Conservation (phyloP, 2,888 invertebrate species). For the Drosophila paracracens region DNA sequence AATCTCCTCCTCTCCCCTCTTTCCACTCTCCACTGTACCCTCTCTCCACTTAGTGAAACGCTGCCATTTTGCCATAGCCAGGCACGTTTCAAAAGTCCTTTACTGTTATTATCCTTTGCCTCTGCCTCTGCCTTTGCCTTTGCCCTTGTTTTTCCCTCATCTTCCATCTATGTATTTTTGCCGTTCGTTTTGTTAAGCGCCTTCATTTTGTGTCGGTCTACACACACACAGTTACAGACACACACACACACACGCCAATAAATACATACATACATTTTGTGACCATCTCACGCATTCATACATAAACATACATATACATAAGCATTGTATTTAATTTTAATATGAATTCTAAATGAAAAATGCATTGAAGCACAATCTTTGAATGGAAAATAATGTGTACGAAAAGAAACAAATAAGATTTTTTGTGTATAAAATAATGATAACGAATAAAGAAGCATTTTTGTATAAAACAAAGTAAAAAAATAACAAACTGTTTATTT, state of each 20-base stretch:
- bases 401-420: constrained; percentile 66
- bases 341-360: constrained; percentile 56
- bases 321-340: constrained; percentile 77
- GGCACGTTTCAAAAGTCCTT: constrained; percentile 50
- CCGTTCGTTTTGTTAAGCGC: constrained; percentile 80
- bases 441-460: constrained; percentile 83
- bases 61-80: constrained; percentile 79
- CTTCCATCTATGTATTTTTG: constrained; percentile 43
- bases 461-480: constrained; percentile 84
- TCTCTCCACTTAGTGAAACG: constrained; percentile 32
- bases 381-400: constrained; percentile 44
- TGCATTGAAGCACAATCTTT: constrained; percentile 48
- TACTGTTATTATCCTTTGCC: constrained; percentile 19
- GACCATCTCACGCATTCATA: constrained; percentile 44
- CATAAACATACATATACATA: constrained; percentile 62
- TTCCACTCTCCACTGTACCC: not conserved
- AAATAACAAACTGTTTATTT: constrained; percentile 20
- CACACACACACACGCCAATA: constrained; percentile 29
- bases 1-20: not conserved
- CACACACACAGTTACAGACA: constrained; percentile 45
- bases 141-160: constrained; percentile 19
- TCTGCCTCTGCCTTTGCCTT: constrained; percentile 10
- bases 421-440: constrained; percentile 77
- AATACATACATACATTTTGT: constrained; percentile 43
- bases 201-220: constrained; percentile 83